Percentiles rank a stretch among this genome's conserved stretches.
Evolutionary conservation across 2,113 vertebrate genomes (phyloP).

Genomic region (Leucosticte australis): DNA sequence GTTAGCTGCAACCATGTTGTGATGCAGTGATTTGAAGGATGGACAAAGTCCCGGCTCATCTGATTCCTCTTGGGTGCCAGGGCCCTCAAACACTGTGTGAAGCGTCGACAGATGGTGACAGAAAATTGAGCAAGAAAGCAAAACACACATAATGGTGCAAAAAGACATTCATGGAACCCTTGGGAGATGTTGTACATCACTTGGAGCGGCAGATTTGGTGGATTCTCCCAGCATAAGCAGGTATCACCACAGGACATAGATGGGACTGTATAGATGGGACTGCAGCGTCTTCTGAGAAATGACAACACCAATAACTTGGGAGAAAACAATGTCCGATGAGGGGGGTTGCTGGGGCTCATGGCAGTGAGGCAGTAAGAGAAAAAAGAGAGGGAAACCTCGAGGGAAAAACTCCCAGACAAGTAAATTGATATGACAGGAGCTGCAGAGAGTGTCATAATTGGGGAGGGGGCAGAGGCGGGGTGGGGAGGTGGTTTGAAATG

Average conservation of each 20-base stretch:
- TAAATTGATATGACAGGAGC: background rate
- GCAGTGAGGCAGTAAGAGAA: background rate
- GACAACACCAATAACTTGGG: background rate
- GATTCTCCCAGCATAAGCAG: background rate
- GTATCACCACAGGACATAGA: background rate
- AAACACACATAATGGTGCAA: rapidly evolving
- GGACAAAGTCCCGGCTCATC: background rate
- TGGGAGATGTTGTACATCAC: background rate
- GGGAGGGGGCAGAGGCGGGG: background rate
- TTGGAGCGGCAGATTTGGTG: background rate
- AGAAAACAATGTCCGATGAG: background rate
- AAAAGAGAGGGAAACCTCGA: background rate
- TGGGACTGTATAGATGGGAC: too few relatives aligned
- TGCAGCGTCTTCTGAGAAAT: background rate
- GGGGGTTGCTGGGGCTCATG: background rate
- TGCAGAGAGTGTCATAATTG: background rate
- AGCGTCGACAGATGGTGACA: background rate
- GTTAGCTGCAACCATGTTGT: background rate
- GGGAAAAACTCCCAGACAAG: background rate
- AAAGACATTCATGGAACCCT: background rate
- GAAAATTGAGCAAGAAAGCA: background rate
- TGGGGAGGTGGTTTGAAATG: rapidly evolving
- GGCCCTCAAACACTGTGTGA: background rate
- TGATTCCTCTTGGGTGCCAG: background rate
- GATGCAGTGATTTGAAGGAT: background rate